phyloP scores from a whole-genome alignment of 2,888 invertebrate species.

The Plagodis pulveraria region DNA sequence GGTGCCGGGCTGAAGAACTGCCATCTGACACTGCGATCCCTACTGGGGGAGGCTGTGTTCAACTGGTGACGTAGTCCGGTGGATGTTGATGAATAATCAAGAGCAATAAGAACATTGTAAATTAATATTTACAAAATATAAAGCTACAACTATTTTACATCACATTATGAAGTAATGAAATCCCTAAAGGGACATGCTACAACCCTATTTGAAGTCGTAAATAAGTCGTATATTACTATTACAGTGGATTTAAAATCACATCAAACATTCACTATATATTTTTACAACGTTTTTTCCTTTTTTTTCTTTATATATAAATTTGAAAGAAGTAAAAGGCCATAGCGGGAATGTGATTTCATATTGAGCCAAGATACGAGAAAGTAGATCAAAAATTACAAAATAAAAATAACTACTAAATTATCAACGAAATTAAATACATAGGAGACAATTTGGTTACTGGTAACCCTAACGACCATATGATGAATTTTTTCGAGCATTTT shows the following conservation, averaged over 20 bases:
- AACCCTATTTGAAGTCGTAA: constrained; percentile 21
- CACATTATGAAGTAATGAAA: constrained; percentile 5
- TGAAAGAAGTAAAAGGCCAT: constrained; percentile 17
- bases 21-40: too few species aligned
- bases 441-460: constrained; percentile 2
- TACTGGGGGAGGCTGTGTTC: too few species aligned
- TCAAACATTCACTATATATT: constrained; percentile 24
- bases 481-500: too few species aligned
- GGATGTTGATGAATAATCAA: neutral
- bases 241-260: constrained; percentile 27
- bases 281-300: constrained; percentile 31
- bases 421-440: constrained; percentile 2
- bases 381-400: neutral
- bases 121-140: constrained; percentile 7
- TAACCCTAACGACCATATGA: constrained; percentile 11
- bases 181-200: constrained; percentile 10
- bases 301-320: constrained; percentile 19
- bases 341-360: constrained; percentile 36
- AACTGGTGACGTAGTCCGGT: too few species aligned
- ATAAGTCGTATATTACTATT: constrained; percentile 16
- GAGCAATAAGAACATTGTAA: neutral
- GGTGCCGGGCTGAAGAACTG: too few species aligned
- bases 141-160: constrained; percentile 15
- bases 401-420: neutral
- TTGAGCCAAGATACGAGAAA: constrained; percentile 31